Evolutionary conservation across 2,113 vertebrate genomes (phyloP), one percentile per base, ranked within the genome.

Genomic region (Enhydra lutris): DNA sequence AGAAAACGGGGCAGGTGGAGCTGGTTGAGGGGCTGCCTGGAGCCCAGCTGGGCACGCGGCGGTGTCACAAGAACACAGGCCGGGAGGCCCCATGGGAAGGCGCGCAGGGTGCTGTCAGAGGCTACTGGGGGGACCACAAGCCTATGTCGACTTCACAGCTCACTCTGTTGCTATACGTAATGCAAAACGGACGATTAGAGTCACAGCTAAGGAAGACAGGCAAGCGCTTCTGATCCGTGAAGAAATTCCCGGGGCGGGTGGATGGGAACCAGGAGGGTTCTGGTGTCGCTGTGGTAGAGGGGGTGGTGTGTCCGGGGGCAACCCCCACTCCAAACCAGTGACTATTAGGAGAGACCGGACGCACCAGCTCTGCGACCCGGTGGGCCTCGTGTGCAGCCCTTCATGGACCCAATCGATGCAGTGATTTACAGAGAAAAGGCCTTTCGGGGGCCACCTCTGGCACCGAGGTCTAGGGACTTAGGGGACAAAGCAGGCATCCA

Each of bases 361-460:
- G 65, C 73, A 63, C 95, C 14, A 79, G 55, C 78, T 76, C 7
- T 67, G 65, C 17, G 74, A 97, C 81, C 97, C 85, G 97, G 87
- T 24, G 21, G 97, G 65, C 78, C 83, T 79, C 90, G 86, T 4
- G 92, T 91, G 97, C 42, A 97, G 81, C 21, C 95, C 92, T 97
- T 96, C 69, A 80, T 74, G 82, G 97, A 65, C n/a, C 85, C 96
- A 97, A 96, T 86, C 97, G 94, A 97, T 23, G 94, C 92, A 42
- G 55, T 97, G 69, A 98, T 98, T 96, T 93, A 97, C 89, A 36
- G 96, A 31, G 1, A 61, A 96, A 67, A 97, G 96, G 78, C 82
- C 82, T 93, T 87, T 84, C 29, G 59, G 91, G 87, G 87, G 85
- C 97, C 83, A 84, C 93, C 90, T 74, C 93, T 47, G 50, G 67